Percentiles rank a stretch among this genome's conserved stretches.
phyloP scores from a whole-genome alignment of 2,113 vertebrate species.

The Addax nasomaculatus region DNA sequence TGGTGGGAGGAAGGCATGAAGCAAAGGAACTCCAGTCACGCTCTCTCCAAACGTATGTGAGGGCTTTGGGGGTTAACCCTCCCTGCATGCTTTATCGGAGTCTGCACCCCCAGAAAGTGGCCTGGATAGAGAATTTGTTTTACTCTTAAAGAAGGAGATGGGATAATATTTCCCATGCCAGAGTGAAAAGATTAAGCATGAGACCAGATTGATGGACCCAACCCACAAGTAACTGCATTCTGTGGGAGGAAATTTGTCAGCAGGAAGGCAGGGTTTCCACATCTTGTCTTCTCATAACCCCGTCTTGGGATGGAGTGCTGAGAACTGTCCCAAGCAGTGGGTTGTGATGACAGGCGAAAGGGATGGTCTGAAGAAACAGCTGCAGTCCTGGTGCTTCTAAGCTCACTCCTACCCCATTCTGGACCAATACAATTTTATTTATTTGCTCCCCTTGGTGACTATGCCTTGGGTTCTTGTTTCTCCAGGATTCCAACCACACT shows the following conservation, averaged over 20 bases:
- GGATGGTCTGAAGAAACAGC: neutral
- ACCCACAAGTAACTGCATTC: neutral
- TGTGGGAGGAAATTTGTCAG: neutral
- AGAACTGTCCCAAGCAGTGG: neutral
- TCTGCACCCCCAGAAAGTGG: neutral
- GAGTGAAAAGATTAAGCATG: neutral
- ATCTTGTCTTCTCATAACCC: neutral
- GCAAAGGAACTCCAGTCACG: neutral
- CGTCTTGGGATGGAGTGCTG: neutral
- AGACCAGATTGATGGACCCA: neutral
- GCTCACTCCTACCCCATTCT: neutral
- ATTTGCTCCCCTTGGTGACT: neutral
- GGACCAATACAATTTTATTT: neutral
- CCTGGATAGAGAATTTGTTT: neutral
- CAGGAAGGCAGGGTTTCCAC: neutral
- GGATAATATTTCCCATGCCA: neutral
- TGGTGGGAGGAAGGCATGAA: slow-evolving; percentile 1
- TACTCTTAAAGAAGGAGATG: neutral
- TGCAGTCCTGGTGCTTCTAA: neutral
- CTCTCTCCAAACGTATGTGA: slow-evolving; percentile 27
- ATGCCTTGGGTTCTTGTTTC: neutral
- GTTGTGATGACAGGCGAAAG: neutral
- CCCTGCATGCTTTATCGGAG: neutral
- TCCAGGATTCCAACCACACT: neutral
- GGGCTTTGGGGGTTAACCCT: neutral